phyloP scores from a whole-genome alignment of 2,797 vertebrate species.

The Gymnothorax javanicus region DNA sequence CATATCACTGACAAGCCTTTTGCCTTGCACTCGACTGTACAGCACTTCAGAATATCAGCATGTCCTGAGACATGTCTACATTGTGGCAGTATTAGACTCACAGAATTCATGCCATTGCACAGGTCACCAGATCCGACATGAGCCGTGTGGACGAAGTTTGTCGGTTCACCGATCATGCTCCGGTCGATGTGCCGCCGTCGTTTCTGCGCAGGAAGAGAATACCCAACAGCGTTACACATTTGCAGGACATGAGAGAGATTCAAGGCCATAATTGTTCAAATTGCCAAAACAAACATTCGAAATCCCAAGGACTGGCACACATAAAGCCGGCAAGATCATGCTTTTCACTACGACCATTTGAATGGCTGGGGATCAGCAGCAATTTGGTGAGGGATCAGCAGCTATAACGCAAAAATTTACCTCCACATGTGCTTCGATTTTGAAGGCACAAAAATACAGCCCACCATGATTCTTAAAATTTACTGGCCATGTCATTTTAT shows the following conservation, averaged over 20 bases:
- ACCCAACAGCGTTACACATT: not conserved
- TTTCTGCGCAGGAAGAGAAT: slow-evolving; percentile 64
- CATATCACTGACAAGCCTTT: not conserved
- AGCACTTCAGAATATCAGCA: not conserved
- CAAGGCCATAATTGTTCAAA: not conserved
- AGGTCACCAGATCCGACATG: slow-evolving; percentile 84
- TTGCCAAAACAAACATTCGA: too few species aligned
- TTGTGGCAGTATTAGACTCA: slow-evolving; percentile 58
- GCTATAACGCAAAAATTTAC: too few species aligned
- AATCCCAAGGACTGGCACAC: too few species aligned
- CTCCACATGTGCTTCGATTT: too few species aligned
- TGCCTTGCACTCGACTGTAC: too few species aligned
- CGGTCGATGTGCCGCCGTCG: slow-evolving; percentile 81
- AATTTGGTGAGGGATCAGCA: too few species aligned
- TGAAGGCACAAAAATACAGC: too few species aligned
- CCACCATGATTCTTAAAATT: too few species aligned
- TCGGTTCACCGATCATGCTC: slow-evolving; percentile 86
- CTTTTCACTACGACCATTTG: too few species aligned
- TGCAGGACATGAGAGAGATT: not conserved
- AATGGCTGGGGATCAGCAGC: too few species aligned
- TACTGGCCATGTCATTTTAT: not conserved
- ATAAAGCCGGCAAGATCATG: too few species aligned
- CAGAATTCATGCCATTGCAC: slow-evolving; percentile 85
- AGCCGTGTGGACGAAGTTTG: slow-evolving; percentile 85
- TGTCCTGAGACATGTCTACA: not conserved